phyloP scores from a whole-genome alignment of 2,113 vertebrate species.

The Syrrhaptes paradoxus region DNA sequence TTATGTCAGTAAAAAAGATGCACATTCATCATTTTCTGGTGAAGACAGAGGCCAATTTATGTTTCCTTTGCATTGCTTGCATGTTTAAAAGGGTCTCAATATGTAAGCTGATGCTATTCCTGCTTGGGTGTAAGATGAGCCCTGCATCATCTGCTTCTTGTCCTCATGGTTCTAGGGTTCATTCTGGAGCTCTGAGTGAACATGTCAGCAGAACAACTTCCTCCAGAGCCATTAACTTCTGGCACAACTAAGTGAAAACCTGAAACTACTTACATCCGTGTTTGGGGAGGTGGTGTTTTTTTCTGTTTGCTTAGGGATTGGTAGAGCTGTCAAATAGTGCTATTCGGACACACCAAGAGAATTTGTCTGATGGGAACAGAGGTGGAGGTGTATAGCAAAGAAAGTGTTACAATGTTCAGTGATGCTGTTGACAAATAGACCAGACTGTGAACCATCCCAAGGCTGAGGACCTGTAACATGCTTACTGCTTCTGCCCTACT shows the following conservation, averaged over 20 bases:
- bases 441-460: neutral
- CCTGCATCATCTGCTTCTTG: neutral
- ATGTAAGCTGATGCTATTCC: neutral
- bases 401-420: neutral
- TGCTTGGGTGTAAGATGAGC: neutral
- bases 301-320: neutral
- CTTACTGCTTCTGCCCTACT: neutral
- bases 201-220: neutral
- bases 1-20: neutral
- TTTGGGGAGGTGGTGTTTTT: neutral
- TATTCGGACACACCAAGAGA: neutral
- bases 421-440: neutral
- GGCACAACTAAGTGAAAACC: neutral
- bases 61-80: neutral
- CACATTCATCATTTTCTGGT: neutral
- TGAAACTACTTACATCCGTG: rapidly evolving
- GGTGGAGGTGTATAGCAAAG: neutral
- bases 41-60: neutral
- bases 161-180: neutral
- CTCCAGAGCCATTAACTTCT: neutral
- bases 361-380: neutral
- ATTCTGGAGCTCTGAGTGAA: neutral
- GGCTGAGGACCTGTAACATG: neutral
- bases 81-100: neutral
- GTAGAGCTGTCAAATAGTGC: neutral